phyloP scores from a whole-genome alignment of 2,888 invertebrate species.

The Eupithecia dodoneata region DNA sequence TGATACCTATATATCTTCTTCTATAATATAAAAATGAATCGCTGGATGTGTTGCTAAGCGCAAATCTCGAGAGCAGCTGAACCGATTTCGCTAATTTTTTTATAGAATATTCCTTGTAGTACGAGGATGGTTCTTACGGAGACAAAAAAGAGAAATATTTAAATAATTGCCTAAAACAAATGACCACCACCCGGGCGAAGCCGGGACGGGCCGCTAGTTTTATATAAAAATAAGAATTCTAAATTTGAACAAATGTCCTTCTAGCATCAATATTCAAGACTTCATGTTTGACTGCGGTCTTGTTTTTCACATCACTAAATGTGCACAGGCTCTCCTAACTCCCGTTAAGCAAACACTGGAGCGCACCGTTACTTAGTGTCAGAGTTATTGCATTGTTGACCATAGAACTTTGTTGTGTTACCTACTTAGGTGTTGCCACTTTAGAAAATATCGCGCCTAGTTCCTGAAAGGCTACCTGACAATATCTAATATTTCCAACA shows the following conservation, averaged over 20 bases:
- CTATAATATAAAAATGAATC: no score
- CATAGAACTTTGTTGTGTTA: slow-evolving; percentile 27
- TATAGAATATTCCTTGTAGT: no score
- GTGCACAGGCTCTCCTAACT: slow-evolving; percentile 42
- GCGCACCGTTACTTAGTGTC: slow-evolving; percentile 48
- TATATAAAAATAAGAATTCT: neutral
- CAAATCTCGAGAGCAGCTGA: no score
- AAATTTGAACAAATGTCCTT: neutral
- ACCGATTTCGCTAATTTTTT: no score
- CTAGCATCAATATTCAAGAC: neutral
- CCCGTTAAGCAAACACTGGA: slow-evolving; percentile 63
- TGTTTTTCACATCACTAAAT: slow-evolving; percentile 30
- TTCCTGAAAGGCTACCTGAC: neutral
- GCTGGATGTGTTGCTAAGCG: no score
- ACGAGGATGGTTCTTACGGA: no score
- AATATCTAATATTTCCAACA: neutral
- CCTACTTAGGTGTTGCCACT: neutral
- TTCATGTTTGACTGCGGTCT: neutral
- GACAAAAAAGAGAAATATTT: no score
- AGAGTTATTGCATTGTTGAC: slow-evolving; percentile 50
- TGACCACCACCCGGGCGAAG: no score
- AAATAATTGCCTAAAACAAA: no score
- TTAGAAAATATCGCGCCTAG: neutral
- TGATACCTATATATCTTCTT: neutral
- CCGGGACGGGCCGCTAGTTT: no score